Conservation (phyloP, 1,140 invertebrate species). For the Euborellia annulipes region DNA sequence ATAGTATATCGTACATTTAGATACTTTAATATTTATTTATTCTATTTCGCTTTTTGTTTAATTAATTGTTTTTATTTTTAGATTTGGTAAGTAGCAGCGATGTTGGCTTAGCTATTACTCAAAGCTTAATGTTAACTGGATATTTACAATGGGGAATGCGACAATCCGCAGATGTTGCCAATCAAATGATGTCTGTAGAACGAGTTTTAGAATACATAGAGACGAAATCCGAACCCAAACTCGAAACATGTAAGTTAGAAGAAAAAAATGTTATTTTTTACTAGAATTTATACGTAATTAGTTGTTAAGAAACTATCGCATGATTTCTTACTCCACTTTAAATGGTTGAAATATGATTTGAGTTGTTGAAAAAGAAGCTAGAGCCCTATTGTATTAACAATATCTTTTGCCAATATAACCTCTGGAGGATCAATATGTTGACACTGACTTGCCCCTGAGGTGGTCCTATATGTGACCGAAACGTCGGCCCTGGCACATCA, state of each 20-base stretch:
- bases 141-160: conserved; percentile 74
- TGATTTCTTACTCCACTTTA: background rate
- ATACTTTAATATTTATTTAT: no score
- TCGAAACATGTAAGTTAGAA: conserved; percentile 23
- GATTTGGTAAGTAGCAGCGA: conserved; percentile 28
- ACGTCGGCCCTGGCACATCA: no score
- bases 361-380: background rate
- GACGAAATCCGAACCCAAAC: conserved; percentile 45
- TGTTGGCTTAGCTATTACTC: conserved; percentile 68
- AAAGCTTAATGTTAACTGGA: conserved; percentile 56
- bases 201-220: conserved; percentile 61
- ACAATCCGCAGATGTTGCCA: conserved; percentile 53
- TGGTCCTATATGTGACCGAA: no score
- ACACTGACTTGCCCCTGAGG: no score
- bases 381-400: background rate
- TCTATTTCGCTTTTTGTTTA: no score
- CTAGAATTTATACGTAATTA: background rate
- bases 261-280: no score
- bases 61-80: no score
- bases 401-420: conserved; percentile 22
- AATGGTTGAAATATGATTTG: background rate
- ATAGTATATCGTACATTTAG: no score
- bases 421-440: conserved; percentile 38
- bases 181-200: conserved; percentile 63
- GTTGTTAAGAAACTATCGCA: background rate